Base-by-base conservation (phyloP, 2,888 invertebrate genomes). In the Ochropleura plecta region DNA sequence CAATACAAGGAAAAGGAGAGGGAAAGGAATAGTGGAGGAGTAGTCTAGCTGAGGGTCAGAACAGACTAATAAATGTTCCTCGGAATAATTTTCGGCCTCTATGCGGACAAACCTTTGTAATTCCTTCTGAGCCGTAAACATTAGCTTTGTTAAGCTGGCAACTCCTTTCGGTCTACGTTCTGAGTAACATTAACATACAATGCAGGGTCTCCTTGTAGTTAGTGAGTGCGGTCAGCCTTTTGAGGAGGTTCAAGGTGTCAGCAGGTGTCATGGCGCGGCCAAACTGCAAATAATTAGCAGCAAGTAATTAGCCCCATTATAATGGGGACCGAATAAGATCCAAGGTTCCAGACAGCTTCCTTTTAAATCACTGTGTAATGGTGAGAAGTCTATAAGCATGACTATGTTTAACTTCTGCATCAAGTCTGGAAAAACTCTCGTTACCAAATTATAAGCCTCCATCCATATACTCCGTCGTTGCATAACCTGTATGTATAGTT, bases 131-230 rank as follows among this genome's bases (percentile, higher is more conserved):
- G 72, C 72, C 69, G 72, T 82, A 51, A 16, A 59, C 18, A 72
- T 76, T 67, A 67, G 70, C 69, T 70, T 76, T 70, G 60, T 72
- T 51, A 70, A 30, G 57, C 18, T 60, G 42, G 20, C 48, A 44
- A 64, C 42, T 72, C 59, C 48, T 70, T 76, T 70, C 53, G 20
- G 77, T 68, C 57, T 68, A 49, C 42, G 75, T 84, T 75, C 67
- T 46, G 6, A 69, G 75, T 66, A 79, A 3, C 51, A 82, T 84
- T 82, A 81, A 68, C 82, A 84, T 81, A 82, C 85, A 82, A 84
- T 82, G 64, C 66, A 59, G 57, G 60, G 49, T 70, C 72, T 73
- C 16, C 62, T 55, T 68, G 70, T 60, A 62, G 55, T 80, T 57
- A 40, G 57, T 76, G 66, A 66, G 63, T 81, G 40, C n/a, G 59